phyloP scores from a whole-genome alignment of 2,113 vertebrate genomes.

The Pristiophorus japonicus region DNA sequence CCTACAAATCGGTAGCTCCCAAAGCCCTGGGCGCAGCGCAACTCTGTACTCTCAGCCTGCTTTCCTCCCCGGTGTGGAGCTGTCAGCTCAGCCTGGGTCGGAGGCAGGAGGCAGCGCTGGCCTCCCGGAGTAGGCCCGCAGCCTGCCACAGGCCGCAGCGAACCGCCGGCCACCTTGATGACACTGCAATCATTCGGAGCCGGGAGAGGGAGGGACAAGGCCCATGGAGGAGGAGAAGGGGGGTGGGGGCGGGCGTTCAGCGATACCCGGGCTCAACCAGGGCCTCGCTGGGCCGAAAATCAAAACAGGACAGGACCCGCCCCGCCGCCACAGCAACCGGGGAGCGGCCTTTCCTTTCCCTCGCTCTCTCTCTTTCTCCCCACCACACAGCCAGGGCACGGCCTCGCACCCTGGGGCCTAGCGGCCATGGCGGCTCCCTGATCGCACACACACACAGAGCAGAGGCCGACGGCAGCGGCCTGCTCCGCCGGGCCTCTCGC shows the following conservation, averaged over 20 bases:
- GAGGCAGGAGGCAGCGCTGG: neutral
- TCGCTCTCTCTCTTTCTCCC: too few species aligned
- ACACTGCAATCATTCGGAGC: conserved; percentile 34
- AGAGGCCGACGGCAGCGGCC: conserved; percentile 21
- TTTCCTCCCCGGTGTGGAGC: neutral
- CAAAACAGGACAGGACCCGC: neutral
- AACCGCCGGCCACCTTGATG: conserved; percentile 27
- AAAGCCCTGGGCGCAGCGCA: neutral
- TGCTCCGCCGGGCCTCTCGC: conserved; percentile 9
- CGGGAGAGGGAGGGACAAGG: neutral
- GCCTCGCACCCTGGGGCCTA: neutral
- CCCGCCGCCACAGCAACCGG: neutral
- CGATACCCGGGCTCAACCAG: neutral
- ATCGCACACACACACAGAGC: too few species aligned
- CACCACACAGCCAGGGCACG: neutral
- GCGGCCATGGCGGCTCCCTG: neutral
- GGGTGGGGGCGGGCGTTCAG: neutral
- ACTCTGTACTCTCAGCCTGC: neutral
- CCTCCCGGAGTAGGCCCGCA: conserved; percentile 10
- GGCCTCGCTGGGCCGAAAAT: neutral
- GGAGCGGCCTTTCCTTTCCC: conserved; percentile 21
- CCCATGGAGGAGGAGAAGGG: too few species aligned
- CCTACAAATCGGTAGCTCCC: neutral
- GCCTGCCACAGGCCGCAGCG: conserved; percentile 28
- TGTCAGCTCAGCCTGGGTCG: neutral